A percentile compares a stretch with the other conserved stretches of the same genome.
phyloP scores from a whole-genome alignment of 2,888 invertebrate genomes.

The Eretmocerus hayati region DNA sequence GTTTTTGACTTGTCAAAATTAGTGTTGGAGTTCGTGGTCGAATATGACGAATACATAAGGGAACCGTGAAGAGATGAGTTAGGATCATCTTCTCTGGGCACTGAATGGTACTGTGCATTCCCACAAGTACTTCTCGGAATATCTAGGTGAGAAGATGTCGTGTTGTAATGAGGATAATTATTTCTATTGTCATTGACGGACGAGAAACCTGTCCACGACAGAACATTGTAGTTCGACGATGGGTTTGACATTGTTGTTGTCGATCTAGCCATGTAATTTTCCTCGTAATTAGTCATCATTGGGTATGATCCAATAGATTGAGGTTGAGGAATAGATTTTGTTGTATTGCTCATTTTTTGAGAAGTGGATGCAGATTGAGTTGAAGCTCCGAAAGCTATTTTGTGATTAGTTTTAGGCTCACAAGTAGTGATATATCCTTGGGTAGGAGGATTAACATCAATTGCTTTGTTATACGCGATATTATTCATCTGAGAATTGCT shows the following conservation, averaged over 20 bases:
- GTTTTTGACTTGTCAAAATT: slow-evolving; percentile 35
- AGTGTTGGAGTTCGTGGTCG: slow-evolving; percentile 18
- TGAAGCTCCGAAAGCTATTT: slow-evolving; percentile 25
- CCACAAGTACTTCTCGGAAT: slow-evolving; percentile 36
- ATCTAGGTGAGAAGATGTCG: slow-evolving; percentile 12
- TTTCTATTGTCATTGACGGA: slow-evolving; percentile 27
- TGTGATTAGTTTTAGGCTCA: slow-evolving; percentile 27
- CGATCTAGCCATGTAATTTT: slow-evolving; percentile 31
- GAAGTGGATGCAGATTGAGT: slow-evolving; percentile 10
- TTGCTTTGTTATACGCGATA: slow-evolving; percentile 31
- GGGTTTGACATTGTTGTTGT: slow-evolving; percentile 42
- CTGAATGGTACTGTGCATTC: slow-evolving; percentile 33
- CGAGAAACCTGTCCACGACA: slow-evolving; percentile 45
- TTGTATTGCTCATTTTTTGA: slow-evolving; percentile 22
- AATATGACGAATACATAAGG: slow-evolving; percentile 23
- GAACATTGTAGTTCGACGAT: slow-evolving; percentile 44
- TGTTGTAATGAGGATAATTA: slow-evolving; percentile 22
- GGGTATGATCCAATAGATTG: slow-evolving; percentile 27
- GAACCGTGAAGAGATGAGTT: slow-evolving; percentile 17
- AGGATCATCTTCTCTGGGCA: slow-evolving; percentile 17
- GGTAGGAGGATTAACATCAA: slow-evolving; percentile 26
- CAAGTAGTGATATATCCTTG: slow-evolving; percentile 28
- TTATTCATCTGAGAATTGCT: slow-evolving; percentile 15
- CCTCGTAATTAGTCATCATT: slow-evolving; percentile 36
- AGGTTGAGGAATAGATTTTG: slow-evolving; percentile 20